These are phyloP conservation scores for Platycheirus albimanus DNA, from an alignment of 2,888 invertebrate species.

Conservation along the genomic window DNA sequence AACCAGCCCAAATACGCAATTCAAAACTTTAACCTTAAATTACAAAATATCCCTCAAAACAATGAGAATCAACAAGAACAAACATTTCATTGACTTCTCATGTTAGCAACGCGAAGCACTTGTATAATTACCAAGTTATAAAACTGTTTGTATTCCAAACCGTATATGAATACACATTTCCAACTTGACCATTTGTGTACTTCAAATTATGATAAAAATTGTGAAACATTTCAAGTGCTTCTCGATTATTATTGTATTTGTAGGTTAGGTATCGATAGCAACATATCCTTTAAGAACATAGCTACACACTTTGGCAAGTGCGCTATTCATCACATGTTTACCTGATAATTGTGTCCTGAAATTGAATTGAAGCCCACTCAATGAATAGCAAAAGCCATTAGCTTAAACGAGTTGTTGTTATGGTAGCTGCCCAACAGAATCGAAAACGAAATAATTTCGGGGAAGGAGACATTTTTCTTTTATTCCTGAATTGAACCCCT, in stretches of 20 bases:
- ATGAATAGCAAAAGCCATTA: conserved; percentile 75
- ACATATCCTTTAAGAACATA: conserved; percentile 34
- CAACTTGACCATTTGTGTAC: conserved; percentile 9
- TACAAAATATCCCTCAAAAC: too few relatives aligned
- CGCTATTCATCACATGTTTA: conserved; percentile 72
- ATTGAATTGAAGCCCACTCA: conserved; percentile 76
- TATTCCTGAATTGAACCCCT: conserved; percentile 34
- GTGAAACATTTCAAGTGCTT: conserved; percentile 59
- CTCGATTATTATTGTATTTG: conserved; percentile 22
- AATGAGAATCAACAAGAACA: too few relatives aligned
- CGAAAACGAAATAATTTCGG: not conserved
- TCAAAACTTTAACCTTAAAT: too few relatives aligned
- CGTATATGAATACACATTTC: not conserved
- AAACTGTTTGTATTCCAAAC: too few relatives aligned
- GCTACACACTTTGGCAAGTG: conserved; percentile 30
- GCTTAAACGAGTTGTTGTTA: conserved; percentile 76
- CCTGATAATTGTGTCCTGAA: conserved; percentile 71
- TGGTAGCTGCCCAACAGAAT: conserved; percentile 71
- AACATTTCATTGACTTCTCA: too few relatives aligned
- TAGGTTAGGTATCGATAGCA: conserved; percentile 55
- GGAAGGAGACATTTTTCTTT: conserved; percentile 29
- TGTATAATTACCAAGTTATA: too few relatives aligned
- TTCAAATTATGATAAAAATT: conserved; percentile 26
- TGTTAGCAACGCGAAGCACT: too few relatives aligned
- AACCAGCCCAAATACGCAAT: too few relatives aligned